A percentile compares a stretch with the other conserved stretches of the same genome.
Evolutionary conservation across 2,113 vertebrate genomes (phyloP).

Genomic region (Phaethon lepturus): DNA sequence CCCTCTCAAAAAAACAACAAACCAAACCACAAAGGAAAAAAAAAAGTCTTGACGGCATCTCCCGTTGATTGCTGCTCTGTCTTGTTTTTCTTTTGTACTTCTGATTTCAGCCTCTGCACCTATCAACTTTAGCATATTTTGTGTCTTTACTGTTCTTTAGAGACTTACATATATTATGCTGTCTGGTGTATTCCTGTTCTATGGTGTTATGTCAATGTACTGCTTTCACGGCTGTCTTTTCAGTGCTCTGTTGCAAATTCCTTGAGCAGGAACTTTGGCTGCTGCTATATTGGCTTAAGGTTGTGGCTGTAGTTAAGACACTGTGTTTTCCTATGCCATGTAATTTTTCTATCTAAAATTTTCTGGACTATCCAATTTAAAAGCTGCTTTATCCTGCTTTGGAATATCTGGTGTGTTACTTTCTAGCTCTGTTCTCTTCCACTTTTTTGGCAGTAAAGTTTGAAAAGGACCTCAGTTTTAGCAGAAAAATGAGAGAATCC

Average conservation of each 20-base stretch:
- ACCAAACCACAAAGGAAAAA: not conserved
- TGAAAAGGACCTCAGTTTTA: not conserved
- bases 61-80: not conserved
- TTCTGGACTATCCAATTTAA: not conserved
- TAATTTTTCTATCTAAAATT: constrained; percentile 5
- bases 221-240: not conserved
- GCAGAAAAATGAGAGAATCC: not conserved
- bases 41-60: not conserved
- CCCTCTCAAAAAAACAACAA: not conserved
- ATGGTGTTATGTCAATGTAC: not conserved
- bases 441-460: not conserved
- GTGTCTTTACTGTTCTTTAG: not conserved
- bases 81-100: not conserved
- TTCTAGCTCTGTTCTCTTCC: not conserved
- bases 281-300: not conserved
- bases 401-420: not conserved
- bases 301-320: not conserved
- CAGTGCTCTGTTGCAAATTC: not conserved
- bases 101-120: not conserved
- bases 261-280: not conserved
- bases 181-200: not conserved
- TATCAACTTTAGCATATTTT: not conserved
- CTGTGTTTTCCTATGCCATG: not conserved
- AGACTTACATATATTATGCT: not conserved
- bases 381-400: not conserved